These are phyloP conservation scores for Kradibia gibbosae DNA, from an alignment of 1,140 invertebrate species.

Conservation along the genomic window DNA sequence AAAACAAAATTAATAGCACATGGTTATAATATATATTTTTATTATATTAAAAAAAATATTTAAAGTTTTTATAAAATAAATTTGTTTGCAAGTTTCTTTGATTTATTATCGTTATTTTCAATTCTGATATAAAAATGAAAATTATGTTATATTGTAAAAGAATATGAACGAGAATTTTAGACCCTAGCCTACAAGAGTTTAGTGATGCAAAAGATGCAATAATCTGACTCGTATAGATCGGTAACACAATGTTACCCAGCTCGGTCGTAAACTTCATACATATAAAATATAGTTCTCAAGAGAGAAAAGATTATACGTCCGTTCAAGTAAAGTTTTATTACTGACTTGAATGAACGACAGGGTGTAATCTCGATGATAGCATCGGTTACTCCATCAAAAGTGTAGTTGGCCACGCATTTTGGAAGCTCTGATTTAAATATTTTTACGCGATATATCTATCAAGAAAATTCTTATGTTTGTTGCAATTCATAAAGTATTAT, in stretches of 20 bases:
- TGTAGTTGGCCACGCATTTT: no score
- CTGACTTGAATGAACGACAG: conserved; percentile 58
- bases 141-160: neutral
- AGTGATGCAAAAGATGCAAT: conserved; percentile 32
- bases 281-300: conserved; percentile 50
- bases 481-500: no score
- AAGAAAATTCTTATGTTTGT: no score
- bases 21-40: no score
- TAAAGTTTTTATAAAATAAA: neutral
- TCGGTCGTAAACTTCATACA: conserved; percentile 55
- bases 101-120: no score
- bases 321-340: conserved; percentile 58
- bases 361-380: conserved; percentile 48
- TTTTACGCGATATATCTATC: no score
- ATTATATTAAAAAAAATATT: neutral
- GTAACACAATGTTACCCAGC: neutral
- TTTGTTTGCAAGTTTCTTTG: no score
- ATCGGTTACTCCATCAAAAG: neutral
- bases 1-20: no score
- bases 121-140: no score
- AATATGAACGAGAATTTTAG: neutral
- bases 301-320: conserved; percentile 10
- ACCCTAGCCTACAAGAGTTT: neutral
- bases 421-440: no score
- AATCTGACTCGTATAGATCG: conserved; percentile 54